Evolutionary conservation across 2,797 vertebrate species (phyloP), one percentile per base, ranked within the genome.

Genomic region (Ceyx erithaca): DNA sequence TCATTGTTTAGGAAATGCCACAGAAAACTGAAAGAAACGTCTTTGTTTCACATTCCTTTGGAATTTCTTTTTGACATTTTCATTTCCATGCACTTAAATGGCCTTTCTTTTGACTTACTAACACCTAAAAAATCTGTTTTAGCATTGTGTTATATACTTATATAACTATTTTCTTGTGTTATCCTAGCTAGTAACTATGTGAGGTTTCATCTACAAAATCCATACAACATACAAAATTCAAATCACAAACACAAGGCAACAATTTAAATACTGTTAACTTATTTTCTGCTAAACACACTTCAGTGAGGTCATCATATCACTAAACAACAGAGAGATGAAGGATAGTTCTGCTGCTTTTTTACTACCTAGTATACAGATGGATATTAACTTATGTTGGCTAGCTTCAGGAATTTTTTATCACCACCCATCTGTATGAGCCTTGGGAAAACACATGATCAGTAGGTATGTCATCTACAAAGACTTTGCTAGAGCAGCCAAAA

Each of bases 1-100:
- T 64, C 80, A 57, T 69, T 83, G 26, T 86, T 71, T 90, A 72
- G 40, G 54, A 85, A 76, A 76, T 78, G 79, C 10, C 31, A 68
- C 9, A 8, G 58, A 84, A 85, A 86, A 80, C 13, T 22, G 75
- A 76, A 2, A 30, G 2, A 20, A 37, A 37, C 13, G 12, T 48
- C 58, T 90, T 92, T 90, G 76, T 81, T 84, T 83, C 25, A 57
- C 25, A 9, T 72, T 82, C 43, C 68, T 83, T 80, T 66, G 54
- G 71, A 86, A 92, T 45, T 30, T n/a, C 2, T 62, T 70, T 67
- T 15, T 46, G n/a, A 52, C 55, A 62, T 90, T 89, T 69, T 62
- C 2, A 68, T 79, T 57, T 77, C 57, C 8, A 58, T 9, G 7
- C 26, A 57, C 48, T 85, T 45, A 22, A 80, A 35, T 5, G 8